Evolutionary conservation across 1,140 invertebrate species (phyloP).

Genomic region (Musca domestica): DNA sequence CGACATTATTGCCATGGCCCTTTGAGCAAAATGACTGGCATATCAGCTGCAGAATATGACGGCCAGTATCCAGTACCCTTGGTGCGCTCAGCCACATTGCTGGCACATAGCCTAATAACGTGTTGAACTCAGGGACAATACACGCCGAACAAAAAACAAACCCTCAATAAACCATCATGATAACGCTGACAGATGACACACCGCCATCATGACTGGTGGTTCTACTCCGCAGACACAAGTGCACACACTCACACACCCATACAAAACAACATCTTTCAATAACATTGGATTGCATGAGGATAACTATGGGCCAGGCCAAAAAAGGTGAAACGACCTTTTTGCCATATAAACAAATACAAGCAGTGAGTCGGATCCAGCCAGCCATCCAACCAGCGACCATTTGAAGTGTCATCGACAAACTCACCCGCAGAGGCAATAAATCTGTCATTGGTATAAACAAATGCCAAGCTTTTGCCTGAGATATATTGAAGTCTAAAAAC

Average conservation of each 20-base stretch:
- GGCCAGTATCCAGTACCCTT: no score
- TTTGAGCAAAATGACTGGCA: no score
- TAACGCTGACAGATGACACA: conserved; percentile 17
- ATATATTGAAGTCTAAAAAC: no score
- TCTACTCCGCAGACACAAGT: no score
- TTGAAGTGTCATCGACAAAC: conserved; percentile 17
- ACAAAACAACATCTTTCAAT: neutral
- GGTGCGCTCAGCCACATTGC: no score
- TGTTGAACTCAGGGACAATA: conserved; percentile 2
- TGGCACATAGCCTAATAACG: neutral
- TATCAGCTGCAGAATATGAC: no score
- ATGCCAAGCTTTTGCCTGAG: neutral
- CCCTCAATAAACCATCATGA: conserved; percentile 7
- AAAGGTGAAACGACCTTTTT: neutral
- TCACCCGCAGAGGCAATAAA: conserved; percentile 15
- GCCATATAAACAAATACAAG: neutral
- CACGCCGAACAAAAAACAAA: no score
- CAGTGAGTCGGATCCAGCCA: neutral
- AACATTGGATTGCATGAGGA: neutral
- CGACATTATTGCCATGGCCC: no score
- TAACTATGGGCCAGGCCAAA: neutral
- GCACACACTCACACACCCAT: neutral
- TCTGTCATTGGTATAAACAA: conserved; percentile 7
- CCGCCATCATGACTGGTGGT: conserved; percentile 3
- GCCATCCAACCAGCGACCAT: neutral